Percentiles rank a stretch among this genome's conserved stretches.
phyloP scores from a whole-genome alignment of 2,113 vertebrate species.

The Illadopsis cleaveri region DNA sequence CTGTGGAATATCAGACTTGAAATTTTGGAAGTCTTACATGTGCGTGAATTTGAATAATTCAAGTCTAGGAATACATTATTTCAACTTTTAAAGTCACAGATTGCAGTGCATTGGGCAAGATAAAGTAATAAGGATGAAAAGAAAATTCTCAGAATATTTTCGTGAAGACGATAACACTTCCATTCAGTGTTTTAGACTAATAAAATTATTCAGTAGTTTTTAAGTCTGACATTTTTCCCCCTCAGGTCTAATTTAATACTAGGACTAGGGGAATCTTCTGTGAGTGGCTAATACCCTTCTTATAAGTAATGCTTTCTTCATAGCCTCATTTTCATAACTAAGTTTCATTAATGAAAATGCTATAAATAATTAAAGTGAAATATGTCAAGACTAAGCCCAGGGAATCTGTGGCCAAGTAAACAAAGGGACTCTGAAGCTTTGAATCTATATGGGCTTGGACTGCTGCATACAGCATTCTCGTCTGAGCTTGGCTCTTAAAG shows the following conservation, averaged over 20 bases:
- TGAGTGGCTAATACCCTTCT: neutral
- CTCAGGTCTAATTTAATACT: neutral
- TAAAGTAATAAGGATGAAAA: neutral
- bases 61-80: neutral
- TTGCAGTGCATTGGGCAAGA: neutral
- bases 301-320: conserved; percentile 26
- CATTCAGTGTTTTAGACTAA: neutral
- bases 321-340: conserved; percentile 43
- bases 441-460: neutral
- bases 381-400: neutral
- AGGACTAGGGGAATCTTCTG: neutral
- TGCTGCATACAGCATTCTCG: neutral
- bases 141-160: neutral
- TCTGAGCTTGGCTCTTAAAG: neutral
- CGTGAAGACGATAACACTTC: neutral
- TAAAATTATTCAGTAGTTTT: neutral
- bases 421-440: conserved; percentile 14
- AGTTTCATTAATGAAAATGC: conserved; percentile 57
- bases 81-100: neutral
- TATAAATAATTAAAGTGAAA: conserved; percentile 38
- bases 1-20: neutral
- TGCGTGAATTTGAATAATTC: neutral
- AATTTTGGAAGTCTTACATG: neutral
- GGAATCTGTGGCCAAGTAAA: conserved; percentile 3
- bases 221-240: neutral